Evolutionary conservation across 2,888 invertebrate species (phyloP).

Genomic region (Lymantria monacha): DNA sequence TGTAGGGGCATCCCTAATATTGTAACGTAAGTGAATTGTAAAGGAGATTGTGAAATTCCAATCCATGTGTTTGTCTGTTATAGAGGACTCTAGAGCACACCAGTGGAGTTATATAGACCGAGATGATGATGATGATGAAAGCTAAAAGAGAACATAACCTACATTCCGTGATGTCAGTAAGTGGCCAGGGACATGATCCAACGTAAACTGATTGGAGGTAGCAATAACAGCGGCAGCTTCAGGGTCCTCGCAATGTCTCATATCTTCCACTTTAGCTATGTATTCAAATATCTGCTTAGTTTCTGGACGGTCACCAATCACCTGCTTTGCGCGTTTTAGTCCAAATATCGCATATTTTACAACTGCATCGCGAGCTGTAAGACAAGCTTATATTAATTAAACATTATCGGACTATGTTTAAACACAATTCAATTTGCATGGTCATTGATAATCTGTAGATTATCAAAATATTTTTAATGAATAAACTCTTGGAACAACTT

Average conservation of each 20-base stretch:
- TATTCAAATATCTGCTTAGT: conserved; percentile 66
- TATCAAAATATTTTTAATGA: too few species aligned
- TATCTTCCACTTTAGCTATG: conserved; percentile 72
- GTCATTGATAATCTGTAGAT: too few species aligned
- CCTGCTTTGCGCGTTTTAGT: conserved; percentile 69
- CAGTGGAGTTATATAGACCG: too few species aligned
- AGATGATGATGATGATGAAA: too few species aligned
- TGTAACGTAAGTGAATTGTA: too few species aligned
- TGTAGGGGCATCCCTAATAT: too few species aligned
- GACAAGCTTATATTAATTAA: neutral
- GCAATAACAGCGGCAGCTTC: conserved; percentile 74
- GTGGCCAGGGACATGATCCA: conserved; percentile 87
- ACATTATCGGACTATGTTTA: neutral
- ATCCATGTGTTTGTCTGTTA: too few species aligned
- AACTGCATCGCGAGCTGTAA: conserved; percentile 62
- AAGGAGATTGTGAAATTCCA: too few species aligned
- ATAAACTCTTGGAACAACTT: too few species aligned
- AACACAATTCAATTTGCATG: neutral
- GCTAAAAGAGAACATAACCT: conserved; percentile 31
- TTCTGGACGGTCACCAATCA: conserved; percentile 59
- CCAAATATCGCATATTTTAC: conserved; percentile 81
- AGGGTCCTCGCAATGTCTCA: conserved; percentile 78
- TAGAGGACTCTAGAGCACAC: too few species aligned
- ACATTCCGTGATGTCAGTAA: conserved; percentile 85
- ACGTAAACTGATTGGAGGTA: conserved; percentile 76